Conservation (phyloP, 1,140 invertebrate species). For the Tetramorium parvispinum region DNA sequence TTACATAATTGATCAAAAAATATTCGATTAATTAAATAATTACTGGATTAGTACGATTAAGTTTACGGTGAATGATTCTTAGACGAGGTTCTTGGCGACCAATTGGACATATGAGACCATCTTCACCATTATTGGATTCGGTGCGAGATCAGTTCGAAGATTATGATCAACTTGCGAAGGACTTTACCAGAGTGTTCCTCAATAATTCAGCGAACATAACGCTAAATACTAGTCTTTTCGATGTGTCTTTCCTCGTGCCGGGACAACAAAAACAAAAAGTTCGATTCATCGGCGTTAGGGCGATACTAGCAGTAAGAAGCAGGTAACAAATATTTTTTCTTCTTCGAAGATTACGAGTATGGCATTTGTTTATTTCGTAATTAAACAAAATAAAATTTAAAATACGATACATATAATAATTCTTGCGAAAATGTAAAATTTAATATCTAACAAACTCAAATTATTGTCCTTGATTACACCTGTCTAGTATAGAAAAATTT, state of each 20-base stretch:
- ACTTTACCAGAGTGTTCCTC: conserved; percentile 96
- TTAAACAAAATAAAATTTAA: conserved; percentile 3
- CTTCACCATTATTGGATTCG: conserved; percentile 95
- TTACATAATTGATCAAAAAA: background rate
- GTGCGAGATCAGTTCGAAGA: conserved; percentile 97
- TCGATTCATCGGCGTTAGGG: conserved; percentile 95
- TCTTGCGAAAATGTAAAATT: background rate
- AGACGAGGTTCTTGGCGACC: conserved; percentile 96
- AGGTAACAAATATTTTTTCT: conserved; percentile 86
- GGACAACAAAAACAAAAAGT: conserved; percentile 96
- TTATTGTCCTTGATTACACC: background rate
- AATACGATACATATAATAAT: background rate
- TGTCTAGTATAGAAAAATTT: background rate
- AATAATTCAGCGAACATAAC: conserved; percentile 91
- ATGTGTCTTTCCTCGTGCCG: conserved; percentile 94
- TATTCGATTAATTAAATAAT: conserved; percentile 29
- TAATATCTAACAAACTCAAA: conserved; percentile 22
- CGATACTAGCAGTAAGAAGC: conserved; percentile 95
- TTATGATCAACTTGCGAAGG: conserved; percentile 96
- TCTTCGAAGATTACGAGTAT: background rate
- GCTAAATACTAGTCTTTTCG: conserved; percentile 93
- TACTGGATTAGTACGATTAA: background rate
- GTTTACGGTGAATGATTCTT: conserved; percentile 51
- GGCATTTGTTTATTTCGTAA: background rate
- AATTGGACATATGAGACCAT: conserved; percentile 97